Percentiles rank a stretch among this genome's conserved stretches.
These are phyloP conservation scores for Sceloporus undulatus DNA, from an alignment of 2,113 vertebrate genomes.

Conservation along the genomic window DNA sequence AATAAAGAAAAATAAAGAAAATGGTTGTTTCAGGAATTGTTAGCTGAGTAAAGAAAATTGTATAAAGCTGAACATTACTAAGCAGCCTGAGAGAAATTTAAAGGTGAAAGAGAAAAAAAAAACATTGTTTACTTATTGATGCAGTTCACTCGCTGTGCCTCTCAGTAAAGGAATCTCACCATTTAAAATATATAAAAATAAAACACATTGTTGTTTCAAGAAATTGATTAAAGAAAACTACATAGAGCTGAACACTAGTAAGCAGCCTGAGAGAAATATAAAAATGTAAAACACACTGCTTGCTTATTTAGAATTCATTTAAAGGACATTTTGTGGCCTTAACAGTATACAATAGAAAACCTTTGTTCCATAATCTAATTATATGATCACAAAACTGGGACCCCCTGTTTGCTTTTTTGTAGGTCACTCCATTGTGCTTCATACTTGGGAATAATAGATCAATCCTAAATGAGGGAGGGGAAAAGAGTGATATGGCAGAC, in stretches of 20 bases:
- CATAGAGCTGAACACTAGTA: not conserved
- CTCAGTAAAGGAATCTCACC: no score
- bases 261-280: not conserved
- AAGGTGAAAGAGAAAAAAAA: not conserved
- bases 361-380: not conserved
- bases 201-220: not conserved
- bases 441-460: not conserved
- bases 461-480: not conserved
- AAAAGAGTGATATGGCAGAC: not conserved
- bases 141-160: no score
- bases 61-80: not conserved
- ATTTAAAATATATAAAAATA: not conserved
- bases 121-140: not conserved
- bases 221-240: slow-evolving; percentile 8
- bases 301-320: slow-evolving; percentile 24
- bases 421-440: not conserved
- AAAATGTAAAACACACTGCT: not conserved
- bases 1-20: no score
- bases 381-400: not conserved
- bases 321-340: slow-evolving; percentile 25
- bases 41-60: not conserved
- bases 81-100: not conserved
- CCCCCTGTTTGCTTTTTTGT: not conserved
- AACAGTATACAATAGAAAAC: not conserved
- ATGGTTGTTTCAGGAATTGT: not conserved